phyloP scores from a whole-genome alignment of 2,113 vertebrate genomes.

The Mirza zaza region DNA sequence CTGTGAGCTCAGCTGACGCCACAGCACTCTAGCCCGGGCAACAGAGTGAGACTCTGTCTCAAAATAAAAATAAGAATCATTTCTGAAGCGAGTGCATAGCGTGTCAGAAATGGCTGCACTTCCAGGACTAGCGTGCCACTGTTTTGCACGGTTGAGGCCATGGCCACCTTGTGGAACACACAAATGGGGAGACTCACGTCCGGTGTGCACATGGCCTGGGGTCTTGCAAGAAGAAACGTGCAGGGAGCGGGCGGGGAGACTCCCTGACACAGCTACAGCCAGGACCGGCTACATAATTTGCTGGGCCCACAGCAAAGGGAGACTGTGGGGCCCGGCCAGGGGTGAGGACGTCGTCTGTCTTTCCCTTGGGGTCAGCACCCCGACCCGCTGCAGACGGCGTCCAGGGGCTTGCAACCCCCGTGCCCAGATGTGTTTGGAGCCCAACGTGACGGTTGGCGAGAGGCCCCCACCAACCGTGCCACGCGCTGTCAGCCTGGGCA shows the following conservation, averaged over 20 bases:
- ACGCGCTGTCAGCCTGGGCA: not conserved
- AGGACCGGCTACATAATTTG: not conserved
- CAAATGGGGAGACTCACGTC: not conserved
- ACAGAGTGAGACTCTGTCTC: no score
- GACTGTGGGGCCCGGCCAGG: not conserved
- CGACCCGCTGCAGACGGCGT: not conserved
- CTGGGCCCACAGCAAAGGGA: not conserved
- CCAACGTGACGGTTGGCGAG: not conserved
- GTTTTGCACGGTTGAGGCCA: not conserved
- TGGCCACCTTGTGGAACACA: not conserved
- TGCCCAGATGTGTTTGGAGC: not conserved
- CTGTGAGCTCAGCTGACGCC: no score
- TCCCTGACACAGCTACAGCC: no score
- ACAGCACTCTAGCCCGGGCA: no score
- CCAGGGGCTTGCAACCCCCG: no score
- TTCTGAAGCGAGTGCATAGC: not conserved
- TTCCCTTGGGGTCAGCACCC: not conserved
- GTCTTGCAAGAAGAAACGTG: not conserved
- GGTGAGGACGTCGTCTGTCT: no score
- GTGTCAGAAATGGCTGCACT: not conserved
- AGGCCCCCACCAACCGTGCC: not conserved
- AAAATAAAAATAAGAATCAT: not conserved
- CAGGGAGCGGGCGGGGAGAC: not conserved
- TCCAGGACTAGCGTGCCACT: not conserved
- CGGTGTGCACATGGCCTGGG: not conserved